A percentile compares a stretch with the other conserved stretches of the same genome.
Conservation (phyloP, 2,113 vertebrate genomes). For the Cervus canadensis region DNA sequence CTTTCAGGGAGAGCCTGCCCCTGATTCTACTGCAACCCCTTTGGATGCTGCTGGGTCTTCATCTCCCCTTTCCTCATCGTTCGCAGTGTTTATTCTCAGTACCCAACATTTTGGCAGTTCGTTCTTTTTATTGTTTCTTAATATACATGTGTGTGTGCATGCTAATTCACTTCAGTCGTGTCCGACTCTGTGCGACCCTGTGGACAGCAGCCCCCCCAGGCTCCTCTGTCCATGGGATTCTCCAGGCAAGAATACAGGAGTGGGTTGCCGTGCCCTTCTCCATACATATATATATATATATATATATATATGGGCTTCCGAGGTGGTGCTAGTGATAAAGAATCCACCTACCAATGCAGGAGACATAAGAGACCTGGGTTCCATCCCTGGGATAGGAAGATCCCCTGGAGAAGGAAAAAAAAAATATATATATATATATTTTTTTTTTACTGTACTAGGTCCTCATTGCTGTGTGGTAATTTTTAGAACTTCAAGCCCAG, state of each 20-base stretch:
- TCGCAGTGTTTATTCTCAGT: fast-evolving
- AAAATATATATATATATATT: too few relatives aligned
- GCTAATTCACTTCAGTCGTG: not conserved
- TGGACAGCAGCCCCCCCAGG: not conserved
- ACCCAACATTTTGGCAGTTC: not conserved
- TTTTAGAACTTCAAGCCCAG: not conserved
- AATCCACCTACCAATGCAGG: not conserved
- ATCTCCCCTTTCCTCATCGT: not conserved
- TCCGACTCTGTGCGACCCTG: not conserved
- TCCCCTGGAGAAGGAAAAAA: not conserved
- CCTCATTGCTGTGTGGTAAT: not conserved
- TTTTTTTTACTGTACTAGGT: not conserved
- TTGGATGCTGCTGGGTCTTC: not conserved
- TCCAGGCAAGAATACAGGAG: not conserved
- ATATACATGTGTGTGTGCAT: not conserved
- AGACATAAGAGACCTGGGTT: not conserved
- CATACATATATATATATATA: not conserved
- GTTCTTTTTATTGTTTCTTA: not conserved
- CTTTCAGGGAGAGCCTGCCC: not conserved
- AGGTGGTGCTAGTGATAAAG: not conserved
- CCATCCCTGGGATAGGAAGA: not conserved
- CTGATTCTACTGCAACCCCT: not conserved
- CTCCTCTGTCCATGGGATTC: not conserved
- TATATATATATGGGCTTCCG: not conserved
- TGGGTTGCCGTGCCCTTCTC: not conserved